Evolutionary conservation across 2,113 vertebrate genomes (phyloP).

Genomic region (Albula glossodonta): DNA sequence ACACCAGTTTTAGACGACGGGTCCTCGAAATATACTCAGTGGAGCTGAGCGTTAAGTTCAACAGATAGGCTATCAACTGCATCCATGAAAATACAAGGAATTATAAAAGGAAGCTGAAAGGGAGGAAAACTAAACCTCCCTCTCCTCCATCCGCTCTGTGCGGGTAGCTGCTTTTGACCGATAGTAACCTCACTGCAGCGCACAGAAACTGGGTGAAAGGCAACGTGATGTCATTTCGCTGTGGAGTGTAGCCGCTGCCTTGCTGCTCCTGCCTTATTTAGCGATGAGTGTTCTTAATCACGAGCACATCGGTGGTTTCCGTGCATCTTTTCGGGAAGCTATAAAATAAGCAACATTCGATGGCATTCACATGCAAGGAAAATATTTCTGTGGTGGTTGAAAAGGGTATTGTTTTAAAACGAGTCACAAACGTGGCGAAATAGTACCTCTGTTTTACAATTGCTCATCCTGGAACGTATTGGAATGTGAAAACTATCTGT

Average conservation of each 20-base stretch:
- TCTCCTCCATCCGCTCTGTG: neutral
- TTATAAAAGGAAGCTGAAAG: neutral
- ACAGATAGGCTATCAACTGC: neutral
- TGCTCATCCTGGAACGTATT: neutral
- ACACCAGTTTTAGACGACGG: neutral
- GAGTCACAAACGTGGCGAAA: no score
- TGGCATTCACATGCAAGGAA: neutral
- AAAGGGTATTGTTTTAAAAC: no score
- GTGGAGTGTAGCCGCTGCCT: conserved; percentile 16
- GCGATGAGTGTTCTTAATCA: neutral
- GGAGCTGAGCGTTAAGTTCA: neutral
- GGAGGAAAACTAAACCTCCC: neutral
- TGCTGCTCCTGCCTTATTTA: conserved; percentile 34
- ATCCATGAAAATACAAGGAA: conserved; percentile 22
- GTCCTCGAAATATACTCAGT: neutral
- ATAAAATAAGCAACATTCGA: neutral
- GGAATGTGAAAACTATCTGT: neutral
- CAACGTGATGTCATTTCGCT: conserved; percentile 65
- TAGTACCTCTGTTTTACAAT: neutral
- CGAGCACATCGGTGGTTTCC: neutral
- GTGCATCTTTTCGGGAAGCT: neutral
- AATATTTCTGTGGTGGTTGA: neutral
- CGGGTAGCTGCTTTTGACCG: conserved; percentile 58
- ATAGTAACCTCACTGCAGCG: conserved; percentile 66
- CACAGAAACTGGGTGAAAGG: conserved; percentile 74